Conservation (phyloP, 2,888 invertebrate genomes). For the Lysandra coridon region DNA sequence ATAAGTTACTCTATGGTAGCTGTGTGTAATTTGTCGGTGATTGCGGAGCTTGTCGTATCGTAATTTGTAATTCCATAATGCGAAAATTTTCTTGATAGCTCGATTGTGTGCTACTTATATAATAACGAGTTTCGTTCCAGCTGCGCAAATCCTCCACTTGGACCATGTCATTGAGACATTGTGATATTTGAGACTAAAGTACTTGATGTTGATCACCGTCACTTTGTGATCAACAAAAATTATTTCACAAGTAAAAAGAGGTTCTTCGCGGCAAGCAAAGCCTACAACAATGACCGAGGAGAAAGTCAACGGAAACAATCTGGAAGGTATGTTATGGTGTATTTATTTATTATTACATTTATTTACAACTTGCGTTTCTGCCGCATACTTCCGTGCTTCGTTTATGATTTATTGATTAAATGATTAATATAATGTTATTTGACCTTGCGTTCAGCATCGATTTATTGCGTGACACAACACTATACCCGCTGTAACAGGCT, state of each 20-base stretch:
- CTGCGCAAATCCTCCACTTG: background rate
- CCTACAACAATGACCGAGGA: background rate
- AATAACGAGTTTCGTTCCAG: background rate
- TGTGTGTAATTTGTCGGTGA: background rate
- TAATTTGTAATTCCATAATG: background rate
- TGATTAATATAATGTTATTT: background rate
- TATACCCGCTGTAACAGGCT: too few species aligned
- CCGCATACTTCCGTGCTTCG: background rate
- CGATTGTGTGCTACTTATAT: background rate
- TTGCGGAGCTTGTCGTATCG: background rate
- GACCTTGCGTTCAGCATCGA: background rate
- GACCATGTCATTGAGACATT: background rate
- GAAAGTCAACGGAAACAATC: constrained; percentile 16
- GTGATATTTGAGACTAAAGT: background rate
- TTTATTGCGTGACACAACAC: background rate
- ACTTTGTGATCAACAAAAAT: background rate
- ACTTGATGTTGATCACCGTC: background rate
- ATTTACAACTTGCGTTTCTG: background rate
- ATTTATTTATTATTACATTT: background rate
- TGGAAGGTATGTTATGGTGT: constrained; percentile 3
- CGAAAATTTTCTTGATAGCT: constrained; percentile 5
- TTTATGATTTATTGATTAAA: background rate
- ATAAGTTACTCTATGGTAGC: too few species aligned
- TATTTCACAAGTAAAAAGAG: background rate
- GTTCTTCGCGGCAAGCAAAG: background rate